Conservation (phyloP, 35 echinoderm and acorn worm genomes). For the Ophioderma brevispina region DNA sequence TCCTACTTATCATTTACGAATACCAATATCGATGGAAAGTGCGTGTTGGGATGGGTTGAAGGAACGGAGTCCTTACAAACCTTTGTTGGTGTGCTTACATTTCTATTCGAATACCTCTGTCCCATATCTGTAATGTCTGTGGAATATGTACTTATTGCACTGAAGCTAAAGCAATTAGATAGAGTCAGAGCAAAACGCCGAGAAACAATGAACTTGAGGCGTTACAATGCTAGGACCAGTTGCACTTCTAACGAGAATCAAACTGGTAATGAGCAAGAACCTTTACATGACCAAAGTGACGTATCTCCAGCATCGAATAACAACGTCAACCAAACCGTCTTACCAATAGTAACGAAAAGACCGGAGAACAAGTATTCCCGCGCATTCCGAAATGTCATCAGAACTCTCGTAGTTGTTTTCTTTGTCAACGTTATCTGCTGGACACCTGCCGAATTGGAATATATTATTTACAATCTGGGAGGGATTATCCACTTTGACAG, state of each 20-base stretch:
- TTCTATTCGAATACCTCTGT: conserved; percentile 15
- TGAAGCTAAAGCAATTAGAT: not conserved
- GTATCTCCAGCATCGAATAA: not conserved
- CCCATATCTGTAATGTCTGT: conserved; percentile 12
- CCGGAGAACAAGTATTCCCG: not conserved
- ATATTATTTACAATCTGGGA: conserved; percentile 19
- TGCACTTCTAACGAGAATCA: not conserved
- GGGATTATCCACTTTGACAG: not conserved
- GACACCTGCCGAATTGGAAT: conserved; percentile 6
- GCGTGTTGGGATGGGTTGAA: not conserved
- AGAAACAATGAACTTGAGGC: not conserved
- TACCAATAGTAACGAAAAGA: not conserved
- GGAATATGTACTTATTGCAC: not conserved
- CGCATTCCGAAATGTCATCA: conserved; percentile 27
- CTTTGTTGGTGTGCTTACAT: conserved; percentile 18
- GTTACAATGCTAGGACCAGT: not conserved
- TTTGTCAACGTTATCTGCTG: conserved; percentile 11
- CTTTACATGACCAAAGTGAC: too few relatives aligned
- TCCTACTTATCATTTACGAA: not conserved
- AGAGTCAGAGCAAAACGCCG: not conserved
- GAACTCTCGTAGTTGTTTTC: conserved; percentile 19
- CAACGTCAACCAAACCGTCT: not conserved
- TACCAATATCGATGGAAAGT: not conserved
- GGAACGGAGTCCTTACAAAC: not conserved
- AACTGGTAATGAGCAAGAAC: not conserved